These are phyloP conservation scores for Adineta ricciae DNA, from an alignment of 2,888 invertebrate genomes.

Conservation along the genomic window DNA sequence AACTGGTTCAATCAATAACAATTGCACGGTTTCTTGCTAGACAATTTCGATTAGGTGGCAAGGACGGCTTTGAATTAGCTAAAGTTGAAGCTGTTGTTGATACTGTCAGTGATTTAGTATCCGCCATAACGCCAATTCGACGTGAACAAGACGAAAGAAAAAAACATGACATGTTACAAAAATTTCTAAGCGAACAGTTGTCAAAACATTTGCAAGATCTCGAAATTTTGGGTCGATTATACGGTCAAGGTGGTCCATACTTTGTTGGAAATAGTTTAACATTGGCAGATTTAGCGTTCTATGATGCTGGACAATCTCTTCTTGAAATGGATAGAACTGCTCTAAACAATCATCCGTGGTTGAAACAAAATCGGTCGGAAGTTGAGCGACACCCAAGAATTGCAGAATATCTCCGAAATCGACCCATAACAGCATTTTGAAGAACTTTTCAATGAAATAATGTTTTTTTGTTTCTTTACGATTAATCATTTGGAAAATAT, in stretches of 20 bases:
- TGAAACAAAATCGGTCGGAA: constrained; percentile 1
- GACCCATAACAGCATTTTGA: constrained; percentile 24
- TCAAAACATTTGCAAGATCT: too few relatives aligned
- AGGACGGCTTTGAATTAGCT: not conserved
- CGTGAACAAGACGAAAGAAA: not conserved
- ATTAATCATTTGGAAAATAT: too few relatives aligned
- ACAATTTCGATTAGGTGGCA: not conserved
- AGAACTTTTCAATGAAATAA: too few relatives aligned
- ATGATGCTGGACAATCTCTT: constrained; percentile 16
- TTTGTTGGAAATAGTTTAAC: constrained; percentile 26
- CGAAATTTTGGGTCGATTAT: not conserved
- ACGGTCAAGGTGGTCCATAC: constrained; percentile 24
- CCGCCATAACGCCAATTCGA: not conserved
- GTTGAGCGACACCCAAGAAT: constrained; percentile 24
- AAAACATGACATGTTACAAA: not conserved
- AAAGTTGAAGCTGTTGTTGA: constrained; percentile 7
- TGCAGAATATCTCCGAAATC: constrained; percentile 13
- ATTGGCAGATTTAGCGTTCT: constrained; percentile 29
- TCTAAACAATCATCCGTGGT: constrained; percentile 22
- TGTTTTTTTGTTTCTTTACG: too few relatives aligned
- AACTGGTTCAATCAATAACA: not conserved
- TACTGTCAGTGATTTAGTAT: not conserved
- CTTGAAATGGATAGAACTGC: not conserved
- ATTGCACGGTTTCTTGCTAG: not conserved
- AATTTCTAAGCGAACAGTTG: constrained; percentile 25